Evolutionary conservation across 2,797 vertebrate genomes (phyloP).

Genomic region (Brachyalestes nurse): DNA sequence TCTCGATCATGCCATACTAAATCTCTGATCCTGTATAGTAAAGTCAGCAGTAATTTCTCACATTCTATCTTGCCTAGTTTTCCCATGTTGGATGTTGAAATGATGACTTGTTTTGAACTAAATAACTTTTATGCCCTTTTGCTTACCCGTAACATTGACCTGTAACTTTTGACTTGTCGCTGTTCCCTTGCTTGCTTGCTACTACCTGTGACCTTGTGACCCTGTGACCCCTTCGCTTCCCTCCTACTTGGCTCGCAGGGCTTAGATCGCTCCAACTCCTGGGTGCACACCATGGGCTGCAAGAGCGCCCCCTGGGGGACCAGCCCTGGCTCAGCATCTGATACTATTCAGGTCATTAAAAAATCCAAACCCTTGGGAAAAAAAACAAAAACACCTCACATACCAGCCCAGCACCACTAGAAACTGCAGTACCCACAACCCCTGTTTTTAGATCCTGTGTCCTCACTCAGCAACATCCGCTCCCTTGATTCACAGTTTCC

Average conservation of each 20-base stretch:
- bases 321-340: constrained; percentile 96
- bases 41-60: constrained; percentile 45
- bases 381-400: constrained; percentile 50
- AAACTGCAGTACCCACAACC: constrained; percentile 12
- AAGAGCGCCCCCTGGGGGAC: constrained; percentile 98
- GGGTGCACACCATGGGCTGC: constrained; percentile 99
- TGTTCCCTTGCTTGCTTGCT: constrained; percentile 74
- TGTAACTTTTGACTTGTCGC: constrained; percentile 77
- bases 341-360: constrained; percentile 95
- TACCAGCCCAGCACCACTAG: constrained; percentile 41
- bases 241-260: constrained; percentile 82
- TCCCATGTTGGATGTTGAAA: constrained; percentile 10
- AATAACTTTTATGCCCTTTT: constrained; percentile 48
- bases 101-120: constrained; percentile 65
- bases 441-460: constrained; percentile 3
- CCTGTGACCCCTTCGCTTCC: constrained; percentile 69
- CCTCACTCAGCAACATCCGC: constrained; percentile 11
- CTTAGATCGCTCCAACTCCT: constrained; percentile 99
- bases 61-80: constrained; percentile 32
- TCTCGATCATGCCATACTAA: constrained; percentile 63
- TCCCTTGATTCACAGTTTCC: constrained; percentile 24
- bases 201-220: constrained; percentile 80
- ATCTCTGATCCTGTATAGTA: constrained; percentile 61
- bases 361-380: constrained; percentile 41
- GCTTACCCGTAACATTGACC: constrained; percentile 51